Evolutionary conservation across 37 sponge, comb jelly and placozoan genomes (phyloP), one percentile per base, ranked within the genome.

Genomic region (Cliona cf. orientalis): DNA sequence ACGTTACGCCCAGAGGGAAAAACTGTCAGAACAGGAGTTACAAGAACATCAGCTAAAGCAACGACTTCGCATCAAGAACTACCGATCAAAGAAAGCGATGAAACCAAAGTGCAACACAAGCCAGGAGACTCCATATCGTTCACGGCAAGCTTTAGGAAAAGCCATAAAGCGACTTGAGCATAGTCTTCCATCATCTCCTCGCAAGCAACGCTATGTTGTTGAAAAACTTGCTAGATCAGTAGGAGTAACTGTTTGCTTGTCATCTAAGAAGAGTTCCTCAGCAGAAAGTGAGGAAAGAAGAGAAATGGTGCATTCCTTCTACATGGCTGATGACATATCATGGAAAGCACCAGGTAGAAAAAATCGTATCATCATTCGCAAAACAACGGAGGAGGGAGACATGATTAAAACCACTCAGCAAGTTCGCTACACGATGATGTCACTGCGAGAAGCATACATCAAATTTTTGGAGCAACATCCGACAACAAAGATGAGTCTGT

Each of bases 301-400:
- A 19, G 11, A 17, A 11, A 19, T 17, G 55, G 55, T 49, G 55
- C 14, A 49, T 49, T 11, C 55, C 11, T 76, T 76, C 34, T 57
- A 76, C 37, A 33, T 55, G n/a, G n/a, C n/a, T n/a, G n/a, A n/a
- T n/a, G 84, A 83, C 46, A 74, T 83, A 42, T 64, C 75, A 21
- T 83, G 75, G 84, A 75, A 83, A 64, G 84, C 84, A 35, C 75
- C 75, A 26, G 75, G 75, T 19, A 32, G 75, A 42, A 83, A 83
- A 64, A 76, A 83, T 81, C 61, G 32, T 33, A 71, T 17, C 69
- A 71, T 23, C 69, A 71, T 44, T 21, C 65, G 36, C 67, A 74
- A 64, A 71, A 25, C 2, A 25, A n/a, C 5, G 56, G 49, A 28
- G n/a, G 28, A 67, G 53, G 57, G 74, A 76, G 34, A 49, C 34